These are phyloP conservation scores for Microtus californicus DNA, from an alignment of 2,797 vertebrate species.

Conservation along the genomic window DNA sequence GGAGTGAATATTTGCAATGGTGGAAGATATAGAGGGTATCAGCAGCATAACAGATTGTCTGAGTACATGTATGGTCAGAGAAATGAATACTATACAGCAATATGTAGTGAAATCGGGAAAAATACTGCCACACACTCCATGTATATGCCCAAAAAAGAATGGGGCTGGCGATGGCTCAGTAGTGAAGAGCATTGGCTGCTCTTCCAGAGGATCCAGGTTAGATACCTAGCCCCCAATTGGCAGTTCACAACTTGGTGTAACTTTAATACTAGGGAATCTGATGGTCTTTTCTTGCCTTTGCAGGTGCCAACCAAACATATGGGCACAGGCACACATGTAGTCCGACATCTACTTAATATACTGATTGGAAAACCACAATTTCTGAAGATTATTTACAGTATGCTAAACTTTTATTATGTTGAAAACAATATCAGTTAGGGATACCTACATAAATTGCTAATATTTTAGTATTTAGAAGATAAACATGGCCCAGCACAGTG, in stretches of 20 bases:
- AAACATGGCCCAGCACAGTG: not conserved
- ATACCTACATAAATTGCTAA: not conserved
- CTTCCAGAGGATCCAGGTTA: not conserved
- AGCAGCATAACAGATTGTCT: not conserved
- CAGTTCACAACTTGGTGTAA: not conserved
- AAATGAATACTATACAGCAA: constrained; percentile 29
- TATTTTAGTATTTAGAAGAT: constrained; percentile 2
- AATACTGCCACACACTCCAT: not conserved
- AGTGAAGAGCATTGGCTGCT: not conserved
- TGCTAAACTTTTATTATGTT: not conserved
- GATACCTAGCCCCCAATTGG: not conserved
- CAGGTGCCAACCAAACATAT: not conserved
- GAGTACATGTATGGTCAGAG: not conserved
- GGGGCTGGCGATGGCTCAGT: not conserved
- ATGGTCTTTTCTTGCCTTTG: not conserved
- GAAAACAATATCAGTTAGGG: not conserved
- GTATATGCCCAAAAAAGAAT: not conserved
- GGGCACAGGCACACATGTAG: not conserved
- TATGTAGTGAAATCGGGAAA: not conserved
- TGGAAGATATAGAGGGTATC: not conserved
- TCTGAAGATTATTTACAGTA: constrained; percentile 23
- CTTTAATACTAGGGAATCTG: not conserved
- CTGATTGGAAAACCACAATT: constrained; percentile 22
- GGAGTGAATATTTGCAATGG: not conserved
- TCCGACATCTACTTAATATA: not conserved